Percentiles rank a stretch among this genome's conserved stretches.
phyloP scores from a whole-genome alignment of 2,113 vertebrate genomes.

The Sula dactylatra region DNA sequence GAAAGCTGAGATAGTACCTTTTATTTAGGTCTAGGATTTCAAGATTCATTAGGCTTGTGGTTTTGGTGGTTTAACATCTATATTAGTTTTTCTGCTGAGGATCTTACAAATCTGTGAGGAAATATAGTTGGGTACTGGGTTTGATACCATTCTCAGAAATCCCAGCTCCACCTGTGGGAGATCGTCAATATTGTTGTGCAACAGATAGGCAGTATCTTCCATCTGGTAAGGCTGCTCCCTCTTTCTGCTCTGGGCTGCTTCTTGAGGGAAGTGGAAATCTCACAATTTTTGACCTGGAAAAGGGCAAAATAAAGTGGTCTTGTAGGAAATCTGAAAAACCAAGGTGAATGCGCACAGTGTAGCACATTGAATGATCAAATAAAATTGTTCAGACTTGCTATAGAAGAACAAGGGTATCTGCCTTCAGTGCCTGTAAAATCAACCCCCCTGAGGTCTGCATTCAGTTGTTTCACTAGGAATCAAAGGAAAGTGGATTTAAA shows the following conservation, averaged over 20 bases:
- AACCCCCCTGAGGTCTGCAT: background rate
- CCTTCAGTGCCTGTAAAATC: background rate
- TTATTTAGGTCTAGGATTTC: background rate
- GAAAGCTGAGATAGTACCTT: background rate
- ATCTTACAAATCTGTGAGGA: background rate
- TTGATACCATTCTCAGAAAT: slow-evolving; percentile 74
- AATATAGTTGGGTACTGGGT: background rate
- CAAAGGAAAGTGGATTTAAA: background rate
- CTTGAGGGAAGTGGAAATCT: slow-evolving; percentile 20
- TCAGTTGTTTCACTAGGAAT: background rate
- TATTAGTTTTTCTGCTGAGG: background rate
- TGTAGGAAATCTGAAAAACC: background rate
- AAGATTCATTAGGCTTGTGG: background rate
- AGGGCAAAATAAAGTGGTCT: background rate
- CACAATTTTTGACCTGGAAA: slow-evolving; percentile 72
- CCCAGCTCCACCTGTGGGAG: slow-evolving; percentile 72
- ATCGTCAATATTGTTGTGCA: slow-evolving; percentile 60
- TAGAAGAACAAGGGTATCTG: no score
- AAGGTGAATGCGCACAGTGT: fast-evolving
- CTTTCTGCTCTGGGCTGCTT: slow-evolving; percentile 14
- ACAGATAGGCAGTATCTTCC: slow-evolving; percentile 40
- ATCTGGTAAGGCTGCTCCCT: background rate
- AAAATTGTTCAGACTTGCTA: background rate
- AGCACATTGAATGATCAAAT: background rate
- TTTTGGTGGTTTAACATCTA: background rate